These are phyloP conservation scores for Drosophila formosana DNA, from an alignment of 2,888 invertebrate species.

Conservation along the genomic window DNA sequence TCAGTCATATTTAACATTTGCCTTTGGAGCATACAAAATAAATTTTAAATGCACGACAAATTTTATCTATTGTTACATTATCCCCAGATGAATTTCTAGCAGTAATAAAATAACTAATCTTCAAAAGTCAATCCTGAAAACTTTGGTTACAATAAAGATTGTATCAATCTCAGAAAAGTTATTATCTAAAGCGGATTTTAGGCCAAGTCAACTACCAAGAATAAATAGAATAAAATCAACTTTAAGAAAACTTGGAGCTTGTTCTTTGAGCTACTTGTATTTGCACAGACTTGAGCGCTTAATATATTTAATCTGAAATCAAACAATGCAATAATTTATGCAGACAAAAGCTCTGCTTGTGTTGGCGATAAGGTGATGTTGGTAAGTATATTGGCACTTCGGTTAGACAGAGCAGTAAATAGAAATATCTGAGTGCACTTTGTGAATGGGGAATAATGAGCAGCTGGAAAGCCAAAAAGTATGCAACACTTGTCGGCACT, in stretches of 20 bases:
- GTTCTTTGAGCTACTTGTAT: neutral
- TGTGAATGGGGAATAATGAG: constrained; percentile 35
- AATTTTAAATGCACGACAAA: too few relatives aligned
- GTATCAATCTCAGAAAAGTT: too few relatives aligned
- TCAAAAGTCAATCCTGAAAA: too few relatives aligned
- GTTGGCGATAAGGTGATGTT: constrained; percentile 15
- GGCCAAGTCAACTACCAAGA: neutral
- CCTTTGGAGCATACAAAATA: too few relatives aligned
- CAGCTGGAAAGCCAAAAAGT: constrained; percentile 68
- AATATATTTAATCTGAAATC: constrained; percentile 5
- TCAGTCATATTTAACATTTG: too few relatives aligned
- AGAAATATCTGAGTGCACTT: constrained; percentile 22
- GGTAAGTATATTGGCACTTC: constrained; percentile 21
- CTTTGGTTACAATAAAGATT: neutral
- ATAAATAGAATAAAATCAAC: neutral
- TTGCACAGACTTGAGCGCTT: neutral
- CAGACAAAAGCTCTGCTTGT: constrained; percentile 21
- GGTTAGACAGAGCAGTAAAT: constrained; percentile 9
- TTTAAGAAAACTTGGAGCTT: neutral
- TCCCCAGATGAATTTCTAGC: too few relatives aligned
- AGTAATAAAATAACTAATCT: too few relatives aligned
- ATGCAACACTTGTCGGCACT: constrained; percentile 62
- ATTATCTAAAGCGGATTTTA: too few relatives aligned
- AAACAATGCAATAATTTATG: constrained; percentile 38
- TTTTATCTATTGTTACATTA: too few relatives aligned